Base-by-base conservation (phyloP, 2,113 vertebrate genomes). In the Podilymbus podiceps region DNA sequence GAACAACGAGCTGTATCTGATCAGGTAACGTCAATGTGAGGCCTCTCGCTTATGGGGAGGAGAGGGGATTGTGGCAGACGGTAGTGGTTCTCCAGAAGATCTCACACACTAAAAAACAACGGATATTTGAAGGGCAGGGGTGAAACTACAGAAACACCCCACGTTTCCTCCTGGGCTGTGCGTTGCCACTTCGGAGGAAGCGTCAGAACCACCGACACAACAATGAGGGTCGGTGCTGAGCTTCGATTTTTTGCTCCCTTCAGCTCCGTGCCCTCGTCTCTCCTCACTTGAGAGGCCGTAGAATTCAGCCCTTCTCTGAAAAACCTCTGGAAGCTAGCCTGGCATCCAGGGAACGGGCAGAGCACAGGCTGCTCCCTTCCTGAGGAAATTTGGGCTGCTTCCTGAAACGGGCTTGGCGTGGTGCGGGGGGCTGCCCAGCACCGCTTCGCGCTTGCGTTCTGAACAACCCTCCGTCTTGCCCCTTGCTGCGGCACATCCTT, bases 1-100 rank as follows among this genome's bases (percentile, higher is more conserved):
- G 99, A 99, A 99, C 98, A 98, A 99, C 8, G 99, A 99, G 94
- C 91, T 99, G 1, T 99, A 99, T 97, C 97, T 99, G 96, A 99
- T 99, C 64, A 98, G 99, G 99, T 99, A 97, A 60, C 0, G 1
- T 2, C 53, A 64, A 5, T 1, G 0, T 2, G 3, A 42, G 59
- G 52, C 35, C 58, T 17, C 35, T 24, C 24, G 38, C 49, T 42
- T 4, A 8, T 2, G 58, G 47, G 63, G 24, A 49, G 49, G 62
- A 66, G 25, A 14, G 27, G 19, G 40, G 2, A 0, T 19, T 4
- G 42, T 60, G 60, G 8, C 9, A 6, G 60, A 5, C 0, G 2
- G 11, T 3, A 6, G 46, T 56, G 63, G 40, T 23, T 80, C 66
- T 62, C 50, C 52, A 69, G 67, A 11, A 53, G 8, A 1, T 22